Evolutionary conservation across 2,797 vertebrate genomes (phyloP).

Genomic region (Cichlasoma orientale): DNA sequence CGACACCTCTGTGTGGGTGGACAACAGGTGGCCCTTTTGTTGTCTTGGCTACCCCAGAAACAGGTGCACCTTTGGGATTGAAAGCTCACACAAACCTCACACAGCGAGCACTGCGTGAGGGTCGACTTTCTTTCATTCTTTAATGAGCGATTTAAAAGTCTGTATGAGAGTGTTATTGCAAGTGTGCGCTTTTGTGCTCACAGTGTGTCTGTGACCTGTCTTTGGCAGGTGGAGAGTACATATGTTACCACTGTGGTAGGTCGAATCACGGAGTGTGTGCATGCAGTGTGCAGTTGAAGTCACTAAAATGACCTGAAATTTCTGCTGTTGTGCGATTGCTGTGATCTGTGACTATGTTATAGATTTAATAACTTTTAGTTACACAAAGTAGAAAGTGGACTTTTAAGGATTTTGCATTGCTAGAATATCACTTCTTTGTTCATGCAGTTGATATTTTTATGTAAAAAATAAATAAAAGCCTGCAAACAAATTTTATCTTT

Average conservation of each 20-base stretch:
- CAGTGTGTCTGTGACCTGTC: slow-evolving; percentile 61
- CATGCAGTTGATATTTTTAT: neutral
- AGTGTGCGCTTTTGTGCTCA: slow-evolving; percentile 23
- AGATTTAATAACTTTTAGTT: neutral
- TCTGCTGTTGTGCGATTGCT: slow-evolving; percentile 11
- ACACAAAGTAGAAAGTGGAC: neutral
- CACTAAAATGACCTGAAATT: neutral
- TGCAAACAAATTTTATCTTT: neutral
- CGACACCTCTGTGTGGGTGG: slow-evolving; percentile 47
- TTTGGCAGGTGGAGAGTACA: slow-evolving; percentile 78
- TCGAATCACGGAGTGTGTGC: slow-evolving; percentile 54
- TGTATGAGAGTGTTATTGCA: neutral
- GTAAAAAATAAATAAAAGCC: neutral
- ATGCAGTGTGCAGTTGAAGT: slow-evolving; percentile 53
- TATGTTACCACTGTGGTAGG: slow-evolving; percentile 82
- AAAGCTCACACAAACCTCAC: slow-evolving; percentile 20
- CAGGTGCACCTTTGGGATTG: slow-evolving; percentile 21
- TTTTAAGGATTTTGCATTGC: too few relatives aligned
- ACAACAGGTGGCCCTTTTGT: slow-evolving; percentile 63
- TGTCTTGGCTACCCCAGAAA: slow-evolving; percentile 61
- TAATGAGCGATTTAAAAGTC: slow-evolving; percentile 39
- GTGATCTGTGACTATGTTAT: slow-evolving; percentile 4
- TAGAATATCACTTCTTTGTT: neutral
- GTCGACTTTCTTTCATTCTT: slow-evolving; percentile 54
- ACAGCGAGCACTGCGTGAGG: slow-evolving; percentile 11